phyloP scores from a whole-genome alignment of 2,113 vertebrate genomes.

The Elgaria multicarinata region DNA sequence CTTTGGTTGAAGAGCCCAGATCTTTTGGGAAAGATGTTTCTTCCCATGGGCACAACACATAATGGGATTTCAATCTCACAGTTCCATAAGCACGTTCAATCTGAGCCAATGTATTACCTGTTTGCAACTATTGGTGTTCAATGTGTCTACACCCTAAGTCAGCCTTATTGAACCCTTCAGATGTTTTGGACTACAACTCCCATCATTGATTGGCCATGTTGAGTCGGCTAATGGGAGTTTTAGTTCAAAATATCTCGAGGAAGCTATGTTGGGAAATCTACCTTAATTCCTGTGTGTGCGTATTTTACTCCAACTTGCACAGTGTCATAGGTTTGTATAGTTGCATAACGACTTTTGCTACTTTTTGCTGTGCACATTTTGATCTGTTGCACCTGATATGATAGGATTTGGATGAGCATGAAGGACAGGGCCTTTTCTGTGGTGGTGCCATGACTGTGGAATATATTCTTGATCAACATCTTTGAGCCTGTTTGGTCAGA shows the following conservation, averaged over 20 bases:
- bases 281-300: background rate
- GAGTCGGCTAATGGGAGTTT: too few relatives aligned
- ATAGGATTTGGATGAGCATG: background rate
- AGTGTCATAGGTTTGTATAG: background rate
- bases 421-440: background rate
- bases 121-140: background rate
- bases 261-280: background rate
- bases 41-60: too few relatives aligned
- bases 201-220: too few relatives aligned
- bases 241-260: too few relatives aligned
- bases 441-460: background rate
- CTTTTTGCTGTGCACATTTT: background rate
- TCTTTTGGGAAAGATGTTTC: background rate
- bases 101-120: background rate
- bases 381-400: background rate
- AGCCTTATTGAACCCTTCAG: too few relatives aligned
- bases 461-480: background rate
- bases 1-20: background rate
- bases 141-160: background rate
- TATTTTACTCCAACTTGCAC: background rate
- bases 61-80: background rate
- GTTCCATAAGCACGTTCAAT: too few relatives aligned
- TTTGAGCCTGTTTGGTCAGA: background rate
- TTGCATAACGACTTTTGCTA: background rate
- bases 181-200: too few relatives aligned